Base-by-base conservation (phyloP, 2,113 vertebrate species). In the Pseudorectes ferrugineus region DNA sequence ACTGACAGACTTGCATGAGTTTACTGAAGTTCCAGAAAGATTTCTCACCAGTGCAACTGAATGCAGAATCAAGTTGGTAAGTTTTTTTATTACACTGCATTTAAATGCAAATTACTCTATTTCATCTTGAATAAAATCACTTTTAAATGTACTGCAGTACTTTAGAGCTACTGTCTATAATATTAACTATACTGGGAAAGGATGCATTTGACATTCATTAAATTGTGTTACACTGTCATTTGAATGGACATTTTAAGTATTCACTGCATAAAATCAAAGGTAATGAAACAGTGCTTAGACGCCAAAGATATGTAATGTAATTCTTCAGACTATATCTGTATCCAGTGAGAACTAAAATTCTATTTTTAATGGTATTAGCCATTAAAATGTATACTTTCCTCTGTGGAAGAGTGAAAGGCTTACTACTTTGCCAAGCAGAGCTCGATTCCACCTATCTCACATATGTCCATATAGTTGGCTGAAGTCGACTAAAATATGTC, bases 31-130 rank as follows among this genome's bases (percentile, higher is more conserved):
- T 89, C 43, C 25, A 82, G 62, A 61, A 66, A 81, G 3, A 26
- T 57, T 91, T 91, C 31, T 67, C 11, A 52, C 1, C 8, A 15
- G 6, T 79, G 59, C 33, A 82, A 71, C 29, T 25, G 35, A 55
- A 31, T 35, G 31, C 17, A 86, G 29, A 82, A 89, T 51, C 22
- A 21, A 66, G 28, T 5, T 28, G 20, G 4, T 38, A 82, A n/a
- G 5, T 28, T 49, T 77, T 73, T 58, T 42, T 46, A 57, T 48
- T 86, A 35, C 10, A 80, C 12, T 48, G 6, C 36, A 84, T 85
- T 84, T 91, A 92, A 92, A 90, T 84, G 78, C 24, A 94, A 96
- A 96, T 92, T 77, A 51, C 36, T 85, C 45, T 28, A 51, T 82
- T 91, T 85, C 26, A 26, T 48, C 26, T 75, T 89, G 52, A 89